Base-by-base conservation (phyloP, 2,113 vertebrate genomes). In the Leptobrachium ailaonicum region DNA sequence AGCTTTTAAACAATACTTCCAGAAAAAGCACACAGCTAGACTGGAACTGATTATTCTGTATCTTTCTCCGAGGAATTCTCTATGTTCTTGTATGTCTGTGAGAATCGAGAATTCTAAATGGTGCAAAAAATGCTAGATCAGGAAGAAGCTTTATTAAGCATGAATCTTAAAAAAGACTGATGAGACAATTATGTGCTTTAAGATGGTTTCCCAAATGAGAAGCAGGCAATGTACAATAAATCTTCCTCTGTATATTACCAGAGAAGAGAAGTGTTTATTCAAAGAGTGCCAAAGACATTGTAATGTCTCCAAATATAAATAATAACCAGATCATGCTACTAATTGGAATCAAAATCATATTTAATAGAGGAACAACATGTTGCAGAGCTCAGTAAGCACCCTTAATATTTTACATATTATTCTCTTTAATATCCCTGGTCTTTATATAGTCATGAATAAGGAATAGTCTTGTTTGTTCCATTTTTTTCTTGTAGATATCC, bases 131-230 rank as follows among this genome's bases (percentile, higher is more conserved):
- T 69, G 68, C 77, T 66, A 47, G 58, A 79, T 79, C 58, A 79
- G 77, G 60, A 79, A 54, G 43, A 72, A 12, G 66, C 69, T 73
- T 79, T 73, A 79, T 79, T 72, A 79, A 73, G 43, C 62, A 73
- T 73, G 77, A 79, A 79, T 79, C 72, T 79, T 79, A 79, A 79
- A 62, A 73, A 45, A 73, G 70, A 79, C 77, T 72, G 68, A 79
- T 79, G 77, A 79, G 77, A 72, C 70, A 72, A 72, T 79, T 79
- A 79, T 66, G 45, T 66, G 41, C 44, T 67, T 62, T 79, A 71
- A 72, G 69, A 79, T 79, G 77, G 58, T 79, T 71, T 64, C 75
- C 66, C 66, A 77, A 70, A 77, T 77, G 75, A 77, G 75, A 77
- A 69, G 75, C 41, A 77, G 75, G 68, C 66, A 60, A 58, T 77